Conservation (phyloP, 2,888 invertebrate genomes). For the Eupithecia insigniata region DNA sequence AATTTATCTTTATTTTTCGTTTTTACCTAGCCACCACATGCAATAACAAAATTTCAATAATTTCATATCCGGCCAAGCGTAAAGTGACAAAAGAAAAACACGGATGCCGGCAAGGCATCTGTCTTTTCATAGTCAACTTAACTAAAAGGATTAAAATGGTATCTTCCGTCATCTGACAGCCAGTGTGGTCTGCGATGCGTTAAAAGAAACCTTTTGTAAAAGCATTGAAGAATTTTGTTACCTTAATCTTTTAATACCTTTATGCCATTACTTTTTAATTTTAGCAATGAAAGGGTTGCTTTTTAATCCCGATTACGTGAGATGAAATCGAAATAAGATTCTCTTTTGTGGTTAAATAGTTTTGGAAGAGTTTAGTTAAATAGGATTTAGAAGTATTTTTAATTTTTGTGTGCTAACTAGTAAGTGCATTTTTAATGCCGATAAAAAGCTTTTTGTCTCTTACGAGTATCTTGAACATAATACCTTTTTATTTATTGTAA, state of each 20-base stretch:
- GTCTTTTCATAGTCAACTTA: constrained; percentile 83
- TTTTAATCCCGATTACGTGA: constrained; percentile 76
- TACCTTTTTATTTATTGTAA: background rate
- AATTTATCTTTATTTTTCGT: background rate
- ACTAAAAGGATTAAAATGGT: constrained; percentile 85
- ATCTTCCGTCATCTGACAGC: constrained; percentile 81
- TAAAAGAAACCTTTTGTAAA: constrained; percentile 77
- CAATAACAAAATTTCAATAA: constrained; percentile 56
- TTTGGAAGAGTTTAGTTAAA: constrained; percentile 7
- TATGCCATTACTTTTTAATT: constrained; percentile 82
- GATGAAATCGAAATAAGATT: constrained; percentile 62
- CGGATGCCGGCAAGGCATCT: constrained; percentile 74
- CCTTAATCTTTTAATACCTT: constrained; percentile 83
- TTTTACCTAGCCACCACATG: constrained; percentile 37
- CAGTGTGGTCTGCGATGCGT: constrained; percentile 81
- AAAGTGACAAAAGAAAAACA: constrained; percentile 76
- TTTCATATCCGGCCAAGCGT: constrained; percentile 63
- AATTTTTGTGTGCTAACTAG: background rate
- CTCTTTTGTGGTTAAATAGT: constrained; percentile 55
- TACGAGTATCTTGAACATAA: background rate
- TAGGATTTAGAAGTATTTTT: constrained; percentile 10
- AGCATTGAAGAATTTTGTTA: constrained; percentile 73
- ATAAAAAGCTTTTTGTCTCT: background rate
- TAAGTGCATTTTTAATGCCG: background rate
- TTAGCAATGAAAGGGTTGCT: constrained; percentile 79